Evolutionary conservation across 2,888 invertebrate species (phyloP), one percentile per base, ranked within the genome.

Genomic region (Geophilus truncorum): DNA sequence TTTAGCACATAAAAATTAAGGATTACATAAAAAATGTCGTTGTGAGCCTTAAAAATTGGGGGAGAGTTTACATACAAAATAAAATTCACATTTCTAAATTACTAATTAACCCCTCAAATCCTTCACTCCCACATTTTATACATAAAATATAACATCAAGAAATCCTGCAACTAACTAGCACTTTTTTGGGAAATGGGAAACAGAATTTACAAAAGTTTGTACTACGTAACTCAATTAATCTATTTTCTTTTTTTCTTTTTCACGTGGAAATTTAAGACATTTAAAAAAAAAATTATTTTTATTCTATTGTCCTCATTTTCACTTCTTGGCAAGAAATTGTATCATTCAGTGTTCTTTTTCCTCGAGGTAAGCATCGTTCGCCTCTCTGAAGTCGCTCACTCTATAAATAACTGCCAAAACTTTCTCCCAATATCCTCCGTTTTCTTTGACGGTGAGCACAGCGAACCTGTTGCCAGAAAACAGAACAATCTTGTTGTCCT

Each of bases 351-450:
- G 79, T 70, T 81, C 81, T 18, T 82, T 82, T 21, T 82, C 82
- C n/a, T 81, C 81, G 25, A 80, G 34, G 70, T 82, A 82, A n/a
- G 82, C 82, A 15, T 82, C 82, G 51, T 82, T 82, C 40, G 82
- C 82, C 36, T 82, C 82, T 30, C 82, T 75, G 81, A 82, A 82
- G 34, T 82, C 82, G 18, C 81, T 79, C 30, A 82, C 82, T 78
- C 81, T 82, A 81, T 82, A 82, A 23, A 82, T 80, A 62, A 82
- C 82, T 1, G 82, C 80, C 15, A 78, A 57, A 36, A 81, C 82
- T n/a, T 82, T 82, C 75, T 82, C 82, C 82, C 82, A 82, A 36
- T 36, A 82, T 18, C 82, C 82, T 51, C 82, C 82, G 45, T 82
- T 82, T 45, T 82, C 82, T 75, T 82, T 82, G 28, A 82, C 82